Evolutionary conservation across 2,113 vertebrate species (phyloP).

Genomic region (Paratilapia polleni): DNA sequence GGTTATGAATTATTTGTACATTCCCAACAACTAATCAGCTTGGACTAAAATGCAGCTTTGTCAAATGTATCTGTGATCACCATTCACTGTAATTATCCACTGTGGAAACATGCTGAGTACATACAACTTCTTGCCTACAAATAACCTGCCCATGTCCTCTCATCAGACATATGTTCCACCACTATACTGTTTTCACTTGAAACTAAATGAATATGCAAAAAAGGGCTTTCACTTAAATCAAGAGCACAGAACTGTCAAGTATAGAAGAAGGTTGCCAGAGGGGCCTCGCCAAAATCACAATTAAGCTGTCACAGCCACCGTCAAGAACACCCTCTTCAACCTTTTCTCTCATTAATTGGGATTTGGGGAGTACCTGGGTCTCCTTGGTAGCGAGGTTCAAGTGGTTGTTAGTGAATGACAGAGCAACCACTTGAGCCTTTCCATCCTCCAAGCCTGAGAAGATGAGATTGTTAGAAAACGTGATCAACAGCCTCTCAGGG

Average conservation of each 20-base stretch:
- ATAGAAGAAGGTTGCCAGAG: constrained; percentile 77
- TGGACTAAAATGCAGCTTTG: not conserved
- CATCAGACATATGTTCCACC: constrained; percentile 40
- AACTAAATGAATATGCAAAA: constrained; percentile 74
- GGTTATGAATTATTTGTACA: not conserved
- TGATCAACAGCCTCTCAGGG: constrained; percentile 80
- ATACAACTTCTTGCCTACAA: constrained; percentile 5
- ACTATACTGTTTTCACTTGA: constrained; percentile 26
- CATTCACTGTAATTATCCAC: not conserved
- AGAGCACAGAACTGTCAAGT: constrained; percentile 72
- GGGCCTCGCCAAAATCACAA: constrained; percentile 79
- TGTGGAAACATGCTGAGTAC: not conserved
- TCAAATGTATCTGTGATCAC: not conserved
- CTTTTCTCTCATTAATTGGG: constrained; percentile 83
- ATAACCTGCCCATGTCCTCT: constrained; percentile 19
- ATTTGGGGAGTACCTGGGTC: constrained; percentile 81
- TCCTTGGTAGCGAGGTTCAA: constrained; percentile 79
- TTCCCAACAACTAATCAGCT: not conserved
- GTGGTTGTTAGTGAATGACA: constrained; percentile 79
- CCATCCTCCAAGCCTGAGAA: constrained; percentile 63
- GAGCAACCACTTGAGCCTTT: constrained; percentile 70
- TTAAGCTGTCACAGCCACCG: constrained; percentile 80
- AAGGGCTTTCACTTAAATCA: constrained; percentile 71
- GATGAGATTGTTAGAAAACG: constrained; percentile 81
- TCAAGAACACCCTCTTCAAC: constrained; percentile 81